A percentile compares a stretch with the other conserved stretches of the same genome.
Evolutionary conservation across 2,113 vertebrate genomes (phyloP).

Genomic region (Oryzias celebensis): DNA sequence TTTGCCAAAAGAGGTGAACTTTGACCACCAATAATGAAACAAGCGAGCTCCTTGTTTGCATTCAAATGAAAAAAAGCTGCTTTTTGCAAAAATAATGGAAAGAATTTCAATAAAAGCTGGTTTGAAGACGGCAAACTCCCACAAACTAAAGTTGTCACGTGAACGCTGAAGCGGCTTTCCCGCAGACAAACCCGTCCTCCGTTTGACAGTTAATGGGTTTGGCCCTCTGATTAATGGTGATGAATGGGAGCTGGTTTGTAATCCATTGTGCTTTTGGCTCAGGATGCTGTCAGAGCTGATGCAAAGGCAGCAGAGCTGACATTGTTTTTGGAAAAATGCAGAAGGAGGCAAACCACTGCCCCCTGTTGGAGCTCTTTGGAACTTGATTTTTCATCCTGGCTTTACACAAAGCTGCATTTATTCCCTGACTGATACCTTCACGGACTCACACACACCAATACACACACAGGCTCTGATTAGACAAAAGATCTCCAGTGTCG

Average conservation of each 20-base stretch:
- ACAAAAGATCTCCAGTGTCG: conserved; percentile 42
- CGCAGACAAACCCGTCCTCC: conserved; percentile 40
- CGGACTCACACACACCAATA: conserved; percentile 7
- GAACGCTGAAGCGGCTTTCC: conserved; percentile 44
- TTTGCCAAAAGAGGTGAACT: too few relatives aligned
- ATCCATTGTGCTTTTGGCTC: conserved; percentile 46
- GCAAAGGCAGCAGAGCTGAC: conserved; percentile 9
- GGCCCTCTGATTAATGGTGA: conserved; percentile 64
- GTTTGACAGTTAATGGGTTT: conserved; percentile 62
- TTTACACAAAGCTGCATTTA: conserved; percentile 18
- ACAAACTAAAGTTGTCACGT: conserved; percentile 17
- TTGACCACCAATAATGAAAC: neutral
- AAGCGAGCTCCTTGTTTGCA: neutral
- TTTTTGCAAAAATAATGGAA: neutral
- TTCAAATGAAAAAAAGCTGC: neutral
- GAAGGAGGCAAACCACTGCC: conserved; percentile 66
- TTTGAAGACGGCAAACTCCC: neutral
- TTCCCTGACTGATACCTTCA: conserved; percentile 8
- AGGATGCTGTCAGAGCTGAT: conserved; percentile 45
- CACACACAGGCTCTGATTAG: conserved; percentile 26
- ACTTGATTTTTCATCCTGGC: neutral
- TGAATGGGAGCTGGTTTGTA: conserved; percentile 62
- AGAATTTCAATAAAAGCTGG: neutral
- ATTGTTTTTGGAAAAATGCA: conserved; percentile 7
- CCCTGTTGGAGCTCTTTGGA: conserved; percentile 54